Base-by-base conservation (phyloP, 2,888 invertebrate species). In the Leucoptera coffeella region DNA sequence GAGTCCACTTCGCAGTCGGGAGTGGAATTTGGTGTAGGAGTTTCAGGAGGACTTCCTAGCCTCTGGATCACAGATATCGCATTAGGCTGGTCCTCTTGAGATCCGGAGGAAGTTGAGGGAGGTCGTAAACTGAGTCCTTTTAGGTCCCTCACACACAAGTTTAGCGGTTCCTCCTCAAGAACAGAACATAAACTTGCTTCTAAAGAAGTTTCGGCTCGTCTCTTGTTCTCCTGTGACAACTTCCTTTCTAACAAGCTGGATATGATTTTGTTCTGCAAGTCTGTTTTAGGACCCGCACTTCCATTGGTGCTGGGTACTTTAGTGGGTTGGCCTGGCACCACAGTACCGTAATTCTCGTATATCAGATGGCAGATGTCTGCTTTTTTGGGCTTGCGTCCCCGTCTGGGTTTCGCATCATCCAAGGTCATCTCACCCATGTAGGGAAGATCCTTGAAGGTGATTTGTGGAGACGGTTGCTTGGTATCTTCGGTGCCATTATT, bases 381-480 rank as follows among this genome's bases (percentile, higher is more conserved):
- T 51, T 92, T 91, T 47, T 91, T 91, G 0, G 91, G 92, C 45
- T 92, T 92, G 11, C 91, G 72, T 1, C 91, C 91, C 32, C 92
- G 73, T 19, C 90, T 61, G 0, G 91, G 91, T 39, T 89, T 86
- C 9, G 85, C 85, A 53, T 91, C 88, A 45, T 90, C 89, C 28
- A 91, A 54, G 0, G 90, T 90, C 73, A 91, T 89, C 50, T 91
- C 91, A 1, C 91, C 91, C 90, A 91, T 91, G 54, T 90, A 91
- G 0, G 91, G 91, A 23, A 91, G 58, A 43, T 91, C 89, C 23
- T 85, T 81, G 45, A 85, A 89, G 23, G 83, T 84, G 37, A 86
- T 74, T 14, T 78, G 72, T 32, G 62, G 53, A 42, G 58, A 55
- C 32, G 71, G 42, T 29, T 62, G 50, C 35, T 81, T 78, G 27